Evolutionary conservation across 2,888 invertebrate species (phyloP).

Genomic region (Noctua comes): DNA sequence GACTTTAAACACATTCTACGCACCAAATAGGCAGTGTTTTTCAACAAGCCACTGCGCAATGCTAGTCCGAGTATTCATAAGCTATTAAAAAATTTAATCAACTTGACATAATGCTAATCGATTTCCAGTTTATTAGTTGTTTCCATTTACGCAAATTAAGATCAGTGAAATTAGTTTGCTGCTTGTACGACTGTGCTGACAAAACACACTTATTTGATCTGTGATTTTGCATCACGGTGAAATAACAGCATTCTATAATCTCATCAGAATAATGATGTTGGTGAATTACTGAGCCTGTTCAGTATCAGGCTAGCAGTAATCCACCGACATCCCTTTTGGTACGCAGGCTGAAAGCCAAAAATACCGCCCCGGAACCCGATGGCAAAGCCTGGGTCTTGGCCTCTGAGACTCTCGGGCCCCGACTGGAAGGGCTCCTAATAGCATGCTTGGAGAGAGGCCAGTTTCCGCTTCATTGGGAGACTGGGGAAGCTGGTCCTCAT

Average conservation of each 20-base stretch:
- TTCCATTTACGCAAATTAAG: conserved; percentile 26
- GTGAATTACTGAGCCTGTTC: too few species aligned
- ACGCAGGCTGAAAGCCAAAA: too few species aligned
- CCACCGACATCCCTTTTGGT: too few species aligned
- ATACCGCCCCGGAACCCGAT: too few species aligned
- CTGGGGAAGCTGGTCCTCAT: too few species aligned
- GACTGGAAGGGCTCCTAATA: too few species aligned
- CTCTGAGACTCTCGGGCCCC: too few species aligned
- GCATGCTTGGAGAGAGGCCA: too few species aligned
- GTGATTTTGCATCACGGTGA: background rate
- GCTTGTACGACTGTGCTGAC: background rate
- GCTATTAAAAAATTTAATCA: conserved; percentile 36
- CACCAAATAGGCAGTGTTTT: conserved; percentile 8
- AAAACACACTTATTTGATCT: background rate
- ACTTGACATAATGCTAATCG: conserved; percentile 23
- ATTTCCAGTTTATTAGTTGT: conserved; percentile 27
- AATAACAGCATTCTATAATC: background rate
- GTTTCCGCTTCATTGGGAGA: too few species aligned
- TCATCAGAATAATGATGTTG: background rate
- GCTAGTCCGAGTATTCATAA: conserved; percentile 3
- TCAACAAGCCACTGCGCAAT: conserved; percentile 15
- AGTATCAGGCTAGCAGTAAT: too few species aligned
- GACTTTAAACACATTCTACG: too few species aligned
- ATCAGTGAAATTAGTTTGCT: conserved; percentile 11
- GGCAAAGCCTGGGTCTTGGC: too few species aligned